These are phyloP conservation scores for Sebastes oblongus DNA, from an alignment of 2,797 vertebrate species.

Conservation along the genomic window DNA sequence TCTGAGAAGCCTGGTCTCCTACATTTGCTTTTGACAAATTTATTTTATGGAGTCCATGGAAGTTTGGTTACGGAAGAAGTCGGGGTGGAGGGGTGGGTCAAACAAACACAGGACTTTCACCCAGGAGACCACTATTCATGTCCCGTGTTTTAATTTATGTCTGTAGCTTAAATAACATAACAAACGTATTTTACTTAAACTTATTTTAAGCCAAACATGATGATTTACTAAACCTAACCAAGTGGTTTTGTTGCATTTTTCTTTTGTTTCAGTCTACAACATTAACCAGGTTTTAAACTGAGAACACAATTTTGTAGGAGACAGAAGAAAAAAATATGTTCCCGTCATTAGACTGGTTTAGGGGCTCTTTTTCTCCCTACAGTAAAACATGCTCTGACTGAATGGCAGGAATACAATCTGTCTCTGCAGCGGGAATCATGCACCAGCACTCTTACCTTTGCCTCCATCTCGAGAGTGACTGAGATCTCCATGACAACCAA, in stretches of 20 bases:
- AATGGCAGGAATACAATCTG: slow-evolving; percentile 32
- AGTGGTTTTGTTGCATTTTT: background rate
- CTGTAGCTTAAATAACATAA: background rate
- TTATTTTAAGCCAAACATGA: background rate
- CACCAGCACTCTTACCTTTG: slow-evolving; percentile 70
- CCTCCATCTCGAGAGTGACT: slow-evolving; percentile 68
- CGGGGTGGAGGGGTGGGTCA: background rate
- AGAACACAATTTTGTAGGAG: background rate
- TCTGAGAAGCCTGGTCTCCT: background rate
- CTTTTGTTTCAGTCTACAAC: background rate
- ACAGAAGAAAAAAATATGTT: background rate
- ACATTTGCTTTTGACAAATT: too few species aligned
- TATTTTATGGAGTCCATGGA: background rate
- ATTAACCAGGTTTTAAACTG: background rate
- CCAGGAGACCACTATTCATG: background rate
- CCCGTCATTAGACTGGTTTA: background rate
- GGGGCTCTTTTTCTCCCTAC: background rate
- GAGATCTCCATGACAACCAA: slow-evolving; percentile 78
- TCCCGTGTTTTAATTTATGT: background rate
- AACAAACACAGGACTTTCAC: background rate
- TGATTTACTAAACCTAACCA: background rate
- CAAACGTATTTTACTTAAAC: background rate
- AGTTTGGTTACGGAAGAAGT: background rate
- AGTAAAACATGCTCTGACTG: background rate
- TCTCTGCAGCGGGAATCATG: slow-evolving; percentile 36